These are phyloP conservation scores for Epizoanthus fatuus DNA, from an alignment of 92 coral and sea anemone species.

Conservation along the genomic window DNA sequence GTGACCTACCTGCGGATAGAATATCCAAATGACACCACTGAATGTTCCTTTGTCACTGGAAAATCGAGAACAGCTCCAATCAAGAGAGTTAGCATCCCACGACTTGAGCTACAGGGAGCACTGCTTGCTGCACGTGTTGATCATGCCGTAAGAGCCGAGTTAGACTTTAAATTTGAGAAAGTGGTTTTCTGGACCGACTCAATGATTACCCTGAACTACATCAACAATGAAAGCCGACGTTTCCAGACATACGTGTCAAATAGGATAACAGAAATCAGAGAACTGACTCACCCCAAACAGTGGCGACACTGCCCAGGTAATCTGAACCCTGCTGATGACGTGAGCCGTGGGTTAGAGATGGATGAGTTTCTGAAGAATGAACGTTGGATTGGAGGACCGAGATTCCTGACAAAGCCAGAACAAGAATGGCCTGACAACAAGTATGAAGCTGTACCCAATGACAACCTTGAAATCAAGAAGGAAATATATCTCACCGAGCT, in stretches of 20 bases:
- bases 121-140: slow-evolving; percentile 64
- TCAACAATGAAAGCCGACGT: slow-evolving; percentile 62
- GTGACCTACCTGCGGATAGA: slow-evolving; percentile 63
- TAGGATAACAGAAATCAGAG: slow-evolving; percentile 71
- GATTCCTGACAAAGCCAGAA: slow-evolving; percentile 48
- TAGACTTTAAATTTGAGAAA: slow-evolving; percentile 55
- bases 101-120: slow-evolving; percentile 82
- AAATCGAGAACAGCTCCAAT: slow-evolving; percentile 78
- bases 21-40: slow-evolving; percentile 50
- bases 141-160: slow-evolving; percentile 50
- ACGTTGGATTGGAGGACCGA: slow-evolving; percentile 76
- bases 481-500: slow-evolving; percentile 13
- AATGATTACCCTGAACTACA: slow-evolving; percentile 69
- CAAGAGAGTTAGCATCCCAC: slow-evolving; percentile 62
- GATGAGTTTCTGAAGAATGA: slow-evolving; percentile 54
- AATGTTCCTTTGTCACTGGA: slow-evolving; percentile 74
- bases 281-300: slow-evolving; percentile 52
- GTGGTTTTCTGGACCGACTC: slow-evolving; percentile 69
- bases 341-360: slow-evolving; percentile 65
- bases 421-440: slow-evolving; percentile 66
- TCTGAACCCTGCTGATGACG: slow-evolving; percentile 80
- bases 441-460: slow-evolving; percentile 27
- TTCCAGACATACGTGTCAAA: slow-evolving; percentile 82
- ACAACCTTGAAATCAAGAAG: slow-evolving; percentile 56
- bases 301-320: slow-evolving; percentile 81